These are phyloP conservation scores for Festucalex cinctus DNA, from an alignment of 2,113 vertebrate species.

Conservation along the genomic window DNA sequence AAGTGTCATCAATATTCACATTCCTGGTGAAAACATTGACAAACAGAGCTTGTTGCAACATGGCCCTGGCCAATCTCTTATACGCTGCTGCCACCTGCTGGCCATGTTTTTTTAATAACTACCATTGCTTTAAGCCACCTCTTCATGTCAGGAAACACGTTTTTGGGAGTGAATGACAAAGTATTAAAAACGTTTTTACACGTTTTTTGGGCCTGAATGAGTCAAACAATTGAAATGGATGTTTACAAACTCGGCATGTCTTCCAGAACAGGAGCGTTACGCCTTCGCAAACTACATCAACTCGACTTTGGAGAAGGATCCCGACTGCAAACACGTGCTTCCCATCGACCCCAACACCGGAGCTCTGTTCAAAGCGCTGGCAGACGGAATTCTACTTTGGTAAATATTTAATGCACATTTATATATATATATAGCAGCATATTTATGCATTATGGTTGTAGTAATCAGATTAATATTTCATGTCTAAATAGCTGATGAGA, in stretches of 20 bases:
- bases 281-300: conserved; percentile 96
- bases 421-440: not conserved
- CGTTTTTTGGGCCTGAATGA: too few species aligned
- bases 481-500: not conserved
- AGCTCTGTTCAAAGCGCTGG: conserved; percentile 84
- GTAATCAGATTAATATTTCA: not conserved
- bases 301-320: conserved; percentile 84
- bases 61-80: too few species aligned
- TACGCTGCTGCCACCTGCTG: too few species aligned
- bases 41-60: too few species aligned
- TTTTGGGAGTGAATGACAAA: too few species aligned
- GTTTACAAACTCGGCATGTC: not conserved
- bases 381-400: conserved; percentile 88
- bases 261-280: conserved; percentile 89
- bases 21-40: too few species aligned
- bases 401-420: conserved; percentile 45
- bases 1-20: too few species aligned
- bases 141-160: too few species aligned
- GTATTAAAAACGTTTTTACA: too few species aligned
- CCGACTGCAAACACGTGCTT: conserved; percentile 79
- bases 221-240: too few species aligned
- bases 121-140: too few species aligned
- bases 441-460: not conserved
- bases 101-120: too few species aligned
- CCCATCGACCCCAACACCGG: conserved; percentile 86